These are phyloP conservation scores for Caradrina kadenii DNA, from an alignment of 2,888 invertebrate genomes.

Conservation along the genomic window DNA sequence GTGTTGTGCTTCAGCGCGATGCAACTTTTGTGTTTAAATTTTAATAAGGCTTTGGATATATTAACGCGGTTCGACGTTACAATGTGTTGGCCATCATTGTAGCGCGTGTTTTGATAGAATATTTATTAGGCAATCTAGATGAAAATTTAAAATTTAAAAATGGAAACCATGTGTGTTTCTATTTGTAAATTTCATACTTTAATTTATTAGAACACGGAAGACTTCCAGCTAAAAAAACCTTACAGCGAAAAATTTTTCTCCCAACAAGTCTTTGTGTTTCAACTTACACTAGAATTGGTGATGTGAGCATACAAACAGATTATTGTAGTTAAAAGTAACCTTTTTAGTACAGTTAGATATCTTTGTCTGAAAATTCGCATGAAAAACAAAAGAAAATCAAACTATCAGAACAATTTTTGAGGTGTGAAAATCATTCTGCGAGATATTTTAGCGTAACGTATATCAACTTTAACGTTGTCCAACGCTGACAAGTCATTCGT, in stretches of 20 bases:
- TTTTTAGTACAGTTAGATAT: no score
- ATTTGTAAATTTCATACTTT: background rate
- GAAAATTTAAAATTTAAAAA: constrained; percentile 29
- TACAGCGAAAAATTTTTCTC: no score
- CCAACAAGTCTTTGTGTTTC: no score
- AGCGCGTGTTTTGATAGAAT: constrained; percentile 47
- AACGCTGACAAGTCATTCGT: constrained; percentile 3
- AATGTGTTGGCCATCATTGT: constrained; percentile 49
- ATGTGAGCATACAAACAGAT: no score
- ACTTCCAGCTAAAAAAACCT: no score
- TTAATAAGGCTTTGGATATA: constrained; percentile 62
- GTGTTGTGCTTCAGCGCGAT: constrained; percentile 38
- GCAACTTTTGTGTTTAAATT: constrained; percentile 63
- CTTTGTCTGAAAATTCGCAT: background rate
- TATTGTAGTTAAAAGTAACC: no score
- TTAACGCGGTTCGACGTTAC: constrained; percentile 50
- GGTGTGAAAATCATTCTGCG: background rate
- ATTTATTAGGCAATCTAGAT: constrained; percentile 51
- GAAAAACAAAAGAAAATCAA: background rate
- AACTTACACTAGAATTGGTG: no score
- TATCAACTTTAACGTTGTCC: background rate
- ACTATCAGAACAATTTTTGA: background rate
- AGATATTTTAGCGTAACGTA: background rate
- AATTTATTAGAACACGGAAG: no score
- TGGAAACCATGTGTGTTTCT: background rate